phyloP scores from a whole-genome alignment of 2,113 vertebrate species.

The Oryzias woworae region DNA sequence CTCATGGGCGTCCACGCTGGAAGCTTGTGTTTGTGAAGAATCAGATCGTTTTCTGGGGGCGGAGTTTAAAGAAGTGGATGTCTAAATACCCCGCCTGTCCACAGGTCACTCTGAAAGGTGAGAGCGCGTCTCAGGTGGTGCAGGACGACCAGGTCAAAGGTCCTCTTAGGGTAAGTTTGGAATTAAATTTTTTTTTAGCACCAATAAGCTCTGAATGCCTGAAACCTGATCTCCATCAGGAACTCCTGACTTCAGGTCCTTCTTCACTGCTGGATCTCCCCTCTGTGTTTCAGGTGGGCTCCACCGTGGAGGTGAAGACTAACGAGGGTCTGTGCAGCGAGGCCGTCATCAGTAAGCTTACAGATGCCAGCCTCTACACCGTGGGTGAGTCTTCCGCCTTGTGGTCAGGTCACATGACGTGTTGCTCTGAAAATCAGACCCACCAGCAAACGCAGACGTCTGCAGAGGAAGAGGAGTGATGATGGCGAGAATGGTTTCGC shows the following conservation, averaged over 20 bases:
- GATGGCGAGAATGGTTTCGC: constrained; percentile 47
- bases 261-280: neutral
- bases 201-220: too few species aligned
- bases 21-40: too few species aligned
- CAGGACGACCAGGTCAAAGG: constrained; percentile 99
- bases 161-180: constrained; percentile 85
- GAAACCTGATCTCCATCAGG: too few species aligned
- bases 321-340: constrained; percentile 89
- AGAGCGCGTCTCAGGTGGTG: constrained; percentile 92
- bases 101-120: constrained; percentile 93
- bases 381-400: constrained; percentile 83
- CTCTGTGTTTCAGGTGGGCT: constrained; percentile 84
- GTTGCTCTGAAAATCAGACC: too few species aligned
- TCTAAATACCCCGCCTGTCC: neutral
- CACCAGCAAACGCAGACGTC: too few species aligned
- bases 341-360: constrained; percentile 93
- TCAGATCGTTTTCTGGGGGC: neutral
- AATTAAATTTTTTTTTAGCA: neutral
- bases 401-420: too few species aligned
- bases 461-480: constrained; percentile 24
- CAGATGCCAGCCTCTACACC: constrained; percentile 98
- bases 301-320: constrained; percentile 94
- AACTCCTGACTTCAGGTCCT: neutral
- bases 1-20: too few species aligned
- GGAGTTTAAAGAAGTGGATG: neutral